Conservation (phyloP, 1,140 invertebrate genomes). For the Nomia melanderi region DNA sequence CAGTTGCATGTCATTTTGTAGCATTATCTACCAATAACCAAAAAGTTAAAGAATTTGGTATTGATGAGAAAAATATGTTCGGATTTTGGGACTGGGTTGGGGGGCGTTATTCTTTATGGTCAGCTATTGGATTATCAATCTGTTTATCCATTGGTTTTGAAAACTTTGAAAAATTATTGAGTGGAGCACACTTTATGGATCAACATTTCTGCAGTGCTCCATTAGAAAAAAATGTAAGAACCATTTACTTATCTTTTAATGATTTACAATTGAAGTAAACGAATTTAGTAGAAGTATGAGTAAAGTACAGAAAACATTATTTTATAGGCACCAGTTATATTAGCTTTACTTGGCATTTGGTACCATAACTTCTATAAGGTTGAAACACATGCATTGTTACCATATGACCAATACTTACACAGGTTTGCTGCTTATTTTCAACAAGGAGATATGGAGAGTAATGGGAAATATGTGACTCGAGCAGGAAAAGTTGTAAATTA, state of each 20-base stretch:
- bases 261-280: slow-evolving; percentile 25
- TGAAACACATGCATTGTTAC: slow-evolving; percentile 97
- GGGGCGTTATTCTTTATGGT: slow-evolving; percentile 98
- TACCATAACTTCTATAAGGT: slow-evolving; percentile 97
- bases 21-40: slow-evolving; percentile 97
- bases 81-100: slow-evolving; percentile 99
- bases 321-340: slow-evolving; percentile 93
- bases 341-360: slow-evolving; percentile 97
- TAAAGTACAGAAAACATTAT: not conserved
- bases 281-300: not conserved
- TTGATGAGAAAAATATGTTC: slow-evolving; percentile 99
- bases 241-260: slow-evolving; percentile 4
- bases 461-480: slow-evolving; percentile 97
- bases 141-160: slow-evolving; percentile 96
- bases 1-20: slow-evolving; percentile 98
- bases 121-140: slow-evolving; percentile 98
- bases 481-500: slow-evolving; percentile 89
- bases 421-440: slow-evolving; percentile 99
- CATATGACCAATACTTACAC: slow-evolving; percentile 99
- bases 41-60: slow-evolving; percentile 98
- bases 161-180: slow-evolving; percentile 96
- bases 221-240: slow-evolving; percentile 95
- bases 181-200: slow-evolving; percentile 96
- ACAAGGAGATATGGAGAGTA: slow-evolving; percentile 99
- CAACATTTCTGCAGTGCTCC: slow-evolving; percentile 94